Conservation (phyloP, 2,888 invertebrate genomes). For the Pinctada fucata region DNA sequence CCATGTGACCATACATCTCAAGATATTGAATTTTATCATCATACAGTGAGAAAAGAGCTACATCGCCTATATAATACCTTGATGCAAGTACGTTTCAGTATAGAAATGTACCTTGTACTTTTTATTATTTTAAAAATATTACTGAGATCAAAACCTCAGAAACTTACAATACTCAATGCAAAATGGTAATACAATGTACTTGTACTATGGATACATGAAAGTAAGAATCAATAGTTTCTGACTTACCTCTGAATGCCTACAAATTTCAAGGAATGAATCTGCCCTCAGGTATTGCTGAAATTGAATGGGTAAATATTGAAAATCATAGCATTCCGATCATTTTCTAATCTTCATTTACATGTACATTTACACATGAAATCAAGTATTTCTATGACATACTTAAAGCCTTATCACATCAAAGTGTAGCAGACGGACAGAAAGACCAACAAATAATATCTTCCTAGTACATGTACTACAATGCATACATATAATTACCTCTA, state of each 20-base stretch:
- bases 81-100: no score
- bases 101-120: no score
- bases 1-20: not conserved
- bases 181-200: no score
- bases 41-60: slow-evolving; percentile 20
- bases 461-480: not conserved
- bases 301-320: not conserved
- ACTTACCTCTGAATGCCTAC: slow-evolving; percentile 71
- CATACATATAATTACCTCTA: slow-evolving; percentile 57
- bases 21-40: slow-evolving; percentile 23
- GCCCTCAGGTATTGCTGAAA: slow-evolving; percentile 68
- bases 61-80: no score
- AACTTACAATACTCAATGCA: no score
- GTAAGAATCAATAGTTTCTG: no score
- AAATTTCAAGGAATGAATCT: slow-evolving; percentile 74
- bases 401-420: not conserved
- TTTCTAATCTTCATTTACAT: no score
- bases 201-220: no score
- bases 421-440: not conserved
- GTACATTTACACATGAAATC: no score
- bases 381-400: not conserved
- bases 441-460: not conserved
- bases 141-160: no score
- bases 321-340: not conserved
- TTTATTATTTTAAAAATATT: no score